A percentile compares a stretch with the other conserved stretches of the same genome.
Conservation (phyloP, 1,140 invertebrate species). For the Adelges cooleyi region DNA sequence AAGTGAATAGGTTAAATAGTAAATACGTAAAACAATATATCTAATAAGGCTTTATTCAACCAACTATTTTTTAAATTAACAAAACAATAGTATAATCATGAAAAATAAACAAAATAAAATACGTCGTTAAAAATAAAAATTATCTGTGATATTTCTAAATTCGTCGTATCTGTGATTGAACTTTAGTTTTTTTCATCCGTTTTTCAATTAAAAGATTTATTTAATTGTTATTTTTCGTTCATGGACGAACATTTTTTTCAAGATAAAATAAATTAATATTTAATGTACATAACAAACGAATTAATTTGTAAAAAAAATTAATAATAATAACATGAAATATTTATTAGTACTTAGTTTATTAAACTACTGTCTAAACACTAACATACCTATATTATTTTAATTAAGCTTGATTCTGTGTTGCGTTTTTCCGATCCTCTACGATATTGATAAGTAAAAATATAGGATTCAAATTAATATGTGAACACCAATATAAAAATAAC, state of each 20-base stretch:
- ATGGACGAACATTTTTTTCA: conserved; percentile 11
- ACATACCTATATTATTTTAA: not conserved
- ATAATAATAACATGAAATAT: conserved; percentile 6
- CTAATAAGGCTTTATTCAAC: not conserved
- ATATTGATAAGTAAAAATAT: conserved; percentile 8
- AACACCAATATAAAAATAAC: conserved; percentile 21
- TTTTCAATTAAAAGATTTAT: conserved; percentile 3
- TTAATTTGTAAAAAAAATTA: conserved; percentile 17
- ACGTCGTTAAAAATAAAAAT: conserved; percentile 26
- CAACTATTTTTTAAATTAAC: not conserved
- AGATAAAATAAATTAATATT: conserved; percentile 23
- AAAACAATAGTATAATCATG: not conserved
- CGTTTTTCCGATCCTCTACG: not conserved
- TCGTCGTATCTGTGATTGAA: conserved; percentile 26
- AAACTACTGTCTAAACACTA: not conserved
- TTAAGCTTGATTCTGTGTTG: conserved; percentile 12
- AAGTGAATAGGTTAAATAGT: not conserved
- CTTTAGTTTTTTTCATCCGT: conserved; percentile 21
- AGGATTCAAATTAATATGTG: conserved; percentile 16
- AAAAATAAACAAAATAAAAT: conserved; percentile 12
- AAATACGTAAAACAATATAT: conserved; percentile 7
- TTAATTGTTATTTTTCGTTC: conserved; percentile 12
- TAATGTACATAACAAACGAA: conserved; percentile 29
- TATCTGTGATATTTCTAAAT: conserved; percentile 28
- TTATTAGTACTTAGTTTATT: not conserved